Percentiles rank a stretch among this genome's conserved stretches.
These are phyloP conservation scores for Oenanthe melanoleuca DNA, from an alignment of 2,113 vertebrate species.

Conservation along the genomic window DNA sequence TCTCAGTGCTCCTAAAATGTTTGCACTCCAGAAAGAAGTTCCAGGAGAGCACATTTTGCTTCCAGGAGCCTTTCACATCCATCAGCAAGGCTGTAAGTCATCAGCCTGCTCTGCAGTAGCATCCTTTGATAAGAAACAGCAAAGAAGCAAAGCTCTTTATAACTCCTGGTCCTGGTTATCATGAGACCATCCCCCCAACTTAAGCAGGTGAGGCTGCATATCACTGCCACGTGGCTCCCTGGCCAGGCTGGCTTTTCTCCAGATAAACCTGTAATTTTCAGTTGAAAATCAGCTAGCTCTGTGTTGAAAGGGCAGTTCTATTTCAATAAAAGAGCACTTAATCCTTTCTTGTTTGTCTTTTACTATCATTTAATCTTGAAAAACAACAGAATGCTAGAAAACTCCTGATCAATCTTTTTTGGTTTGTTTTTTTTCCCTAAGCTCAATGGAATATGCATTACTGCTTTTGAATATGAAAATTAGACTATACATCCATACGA, in stretches of 20 bases:
- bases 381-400: slow-evolving; percentile 21
- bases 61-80: not conserved
- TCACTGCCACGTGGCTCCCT: not conserved
- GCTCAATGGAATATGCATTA: not conserved
- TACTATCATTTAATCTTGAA: slow-evolving; percentile 31
- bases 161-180: not conserved
- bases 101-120: not conserved
- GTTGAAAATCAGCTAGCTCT: not conserved
- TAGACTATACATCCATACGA: not conserved
- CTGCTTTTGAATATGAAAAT: slow-evolving; percentile 14
- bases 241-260: not conserved
- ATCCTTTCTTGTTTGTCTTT: slow-evolving; percentile 16
- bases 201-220: not conserved
- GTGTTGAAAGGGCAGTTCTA: not conserved
- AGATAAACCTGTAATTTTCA: not conserved
- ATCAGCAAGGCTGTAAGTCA: not conserved
- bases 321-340: slow-evolving; percentile 20
- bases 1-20: not conserved
- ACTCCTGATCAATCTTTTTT: not conserved
- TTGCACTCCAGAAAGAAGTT: not conserved
- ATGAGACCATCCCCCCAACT: not conserved
- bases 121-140: not conserved
- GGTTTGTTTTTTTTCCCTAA: not conserved
- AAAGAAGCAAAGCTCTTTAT: not conserved
- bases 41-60: not conserved